phyloP scores from a whole-genome alignment of 1,140 invertebrate genomes.

The Wiebesia pumilae region DNA sequence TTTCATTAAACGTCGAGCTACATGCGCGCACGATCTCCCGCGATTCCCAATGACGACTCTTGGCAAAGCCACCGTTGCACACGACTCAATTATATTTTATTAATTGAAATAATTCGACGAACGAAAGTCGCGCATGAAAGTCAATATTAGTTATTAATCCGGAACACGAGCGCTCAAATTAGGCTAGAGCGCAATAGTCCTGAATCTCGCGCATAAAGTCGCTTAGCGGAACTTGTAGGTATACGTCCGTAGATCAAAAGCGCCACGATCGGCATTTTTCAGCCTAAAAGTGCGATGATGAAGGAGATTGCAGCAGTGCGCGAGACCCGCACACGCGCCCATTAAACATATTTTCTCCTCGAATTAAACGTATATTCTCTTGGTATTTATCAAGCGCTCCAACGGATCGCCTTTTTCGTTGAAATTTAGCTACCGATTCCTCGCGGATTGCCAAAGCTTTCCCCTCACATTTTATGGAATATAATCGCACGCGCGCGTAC shows the following conservation, averaged over 20 bases:
- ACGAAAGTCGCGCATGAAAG: slow-evolving; percentile 36
- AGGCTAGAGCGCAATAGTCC: slow-evolving; percentile 22
- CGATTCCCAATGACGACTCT: background rate
- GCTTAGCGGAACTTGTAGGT: slow-evolving; percentile 10
- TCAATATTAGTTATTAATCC: slow-evolving; percentile 53
- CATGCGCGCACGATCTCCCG: background rate
- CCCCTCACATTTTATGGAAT: slow-evolving; percentile 53
- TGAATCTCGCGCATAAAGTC: slow-evolving; percentile 18
- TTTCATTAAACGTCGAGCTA: background rate
- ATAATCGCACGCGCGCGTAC: slow-evolving; percentile 45
- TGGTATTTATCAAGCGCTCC: slow-evolving; percentile 30
- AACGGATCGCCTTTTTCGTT: slow-evolving; percentile 35
- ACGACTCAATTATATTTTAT: slow-evolving; percentile 43
- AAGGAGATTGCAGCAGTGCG: slow-evolving; percentile 42
- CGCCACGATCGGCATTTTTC: slow-evolving; percentile 42
- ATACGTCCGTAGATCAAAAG: background rate
- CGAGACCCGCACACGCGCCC: background rate
- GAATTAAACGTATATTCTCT: slow-evolving; percentile 50
- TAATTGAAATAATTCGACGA: slow-evolving; percentile 46
- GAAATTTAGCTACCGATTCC: slow-evolving; percentile 50
- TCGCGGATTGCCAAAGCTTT: slow-evolving; percentile 44
- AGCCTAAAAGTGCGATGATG: slow-evolving; percentile 44
- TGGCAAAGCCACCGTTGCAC: background rate
- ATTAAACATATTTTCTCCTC: slow-evolving; percentile 51
- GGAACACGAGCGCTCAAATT: slow-evolving; percentile 44